Conservation (phyloP, 2,113 vertebrate species). For the Rhinopomastus cyanomelas region DNA sequence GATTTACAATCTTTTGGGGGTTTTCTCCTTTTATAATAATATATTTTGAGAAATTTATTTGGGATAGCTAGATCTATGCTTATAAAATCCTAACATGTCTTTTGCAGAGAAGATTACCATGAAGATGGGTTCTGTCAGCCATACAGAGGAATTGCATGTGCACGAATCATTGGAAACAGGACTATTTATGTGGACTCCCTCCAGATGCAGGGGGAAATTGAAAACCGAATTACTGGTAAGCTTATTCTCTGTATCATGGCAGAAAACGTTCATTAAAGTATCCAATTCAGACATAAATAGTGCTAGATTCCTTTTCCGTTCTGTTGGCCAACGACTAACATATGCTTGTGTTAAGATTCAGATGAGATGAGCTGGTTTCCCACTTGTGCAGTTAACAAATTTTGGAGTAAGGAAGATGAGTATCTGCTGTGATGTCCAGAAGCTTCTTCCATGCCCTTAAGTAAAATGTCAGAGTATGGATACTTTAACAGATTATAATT, state of each 20-base stretch:
- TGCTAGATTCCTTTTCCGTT: background rate
- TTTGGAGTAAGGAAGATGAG: background rate
- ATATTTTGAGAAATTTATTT: background rate
- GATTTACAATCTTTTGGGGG: background rate
- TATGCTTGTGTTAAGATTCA: background rate
- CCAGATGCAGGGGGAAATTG: constrained; percentile 97
- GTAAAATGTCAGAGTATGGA: background rate
- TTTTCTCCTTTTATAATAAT: background rate
- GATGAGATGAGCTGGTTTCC: background rate
- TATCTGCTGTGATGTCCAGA: background rate
- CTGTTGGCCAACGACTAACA: background rate
- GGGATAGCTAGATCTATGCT: background rate
- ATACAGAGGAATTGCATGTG: constrained; percentile 94
- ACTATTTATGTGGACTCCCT: constrained; percentile 98
- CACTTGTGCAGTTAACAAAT: background rate
- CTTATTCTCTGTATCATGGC: background rate
- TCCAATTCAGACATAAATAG: background rate
- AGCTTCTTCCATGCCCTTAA: background rate
- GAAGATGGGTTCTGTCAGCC: constrained; percentile 97
- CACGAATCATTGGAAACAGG: constrained; percentile 93
- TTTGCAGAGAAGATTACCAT: constrained; percentile 79
- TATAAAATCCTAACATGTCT: constrained; percentile 37
- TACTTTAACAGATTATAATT: background rate
- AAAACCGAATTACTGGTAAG: constrained; percentile 96
- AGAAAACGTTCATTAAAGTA: background rate